Evolutionary conservation across 2,113 vertebrate species (phyloP), one percentile per base, ranked within the genome.

Genomic region (Parotia lawesii): DNA sequence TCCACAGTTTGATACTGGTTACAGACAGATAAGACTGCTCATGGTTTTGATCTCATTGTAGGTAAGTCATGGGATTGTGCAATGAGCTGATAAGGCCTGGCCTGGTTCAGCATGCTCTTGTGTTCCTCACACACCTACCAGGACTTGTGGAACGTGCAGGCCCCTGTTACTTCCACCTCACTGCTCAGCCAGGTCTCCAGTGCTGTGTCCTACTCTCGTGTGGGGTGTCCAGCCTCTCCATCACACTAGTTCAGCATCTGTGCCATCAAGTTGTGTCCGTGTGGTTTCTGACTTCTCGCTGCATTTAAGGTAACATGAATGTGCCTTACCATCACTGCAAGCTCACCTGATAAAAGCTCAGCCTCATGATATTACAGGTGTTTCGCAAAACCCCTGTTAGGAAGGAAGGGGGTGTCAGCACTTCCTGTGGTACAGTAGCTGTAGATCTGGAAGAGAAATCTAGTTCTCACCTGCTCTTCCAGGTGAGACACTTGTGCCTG

Each of bases 121-220:
- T 4, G 4, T 48, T 76, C 56, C 56, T 35, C 48, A 20, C 0
- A 0, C 15, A n/a, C 1, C 1, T 85, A 47, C 22, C n/a, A 37
- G 51, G 33, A 48, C 75, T 33, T 84, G 48, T 56, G 70, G 31
- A 89, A 72, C 6, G 6, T 24, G 15, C 54, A 53, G 67, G 4
- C 22, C 9, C 4, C n/a, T 48, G 7, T 56, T 76, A 20, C 81
- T 51, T 71, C n/a, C 38, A 12, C 33, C 20, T 25, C 17, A 17
- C 42, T 71, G 19, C 37, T 85, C 48, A 57, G 10, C 56, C 10
- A 8, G n/a, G 27, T 29, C 0, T 0, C 17, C 25, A 29, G 31
- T 1, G 4, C 40, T 58, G 44, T 61, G 19, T 35, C 3, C 0
- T 28, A 3, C 0, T 0, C 33, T 15, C 0, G 0, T 35, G 45